phyloP scores from a whole-genome alignment of 2,113 vertebrate genomes.

The Cercopithecus mona region DNA sequence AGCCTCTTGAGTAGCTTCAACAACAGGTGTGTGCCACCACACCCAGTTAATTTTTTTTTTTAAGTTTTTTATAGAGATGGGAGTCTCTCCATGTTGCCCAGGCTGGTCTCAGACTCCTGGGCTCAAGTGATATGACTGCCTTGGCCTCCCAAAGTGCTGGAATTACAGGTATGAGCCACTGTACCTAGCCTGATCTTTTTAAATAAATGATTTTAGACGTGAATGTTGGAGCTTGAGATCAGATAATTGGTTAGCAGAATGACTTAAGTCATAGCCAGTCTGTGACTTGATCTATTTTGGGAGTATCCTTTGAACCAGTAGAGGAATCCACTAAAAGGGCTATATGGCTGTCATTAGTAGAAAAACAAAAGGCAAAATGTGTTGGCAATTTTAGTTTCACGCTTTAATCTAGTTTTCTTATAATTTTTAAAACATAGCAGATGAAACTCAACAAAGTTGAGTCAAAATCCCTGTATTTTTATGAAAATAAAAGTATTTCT shows the following conservation, averaged over 20 bases:
- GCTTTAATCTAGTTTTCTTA: not conserved
- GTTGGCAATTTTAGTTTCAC: not conserved
- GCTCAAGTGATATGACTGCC: no score
- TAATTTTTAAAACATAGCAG: not conserved
- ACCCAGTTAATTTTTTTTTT: no score
- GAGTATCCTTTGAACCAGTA: not conserved
- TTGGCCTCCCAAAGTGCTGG: no score
- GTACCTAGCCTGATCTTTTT: not conserved
- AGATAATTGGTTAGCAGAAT: not conserved
- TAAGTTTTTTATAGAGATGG: no score
- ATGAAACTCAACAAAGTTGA: conserved; percentile 9
- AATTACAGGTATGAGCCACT: no score
- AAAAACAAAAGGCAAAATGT: not conserved
- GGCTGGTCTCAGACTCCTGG: no score
- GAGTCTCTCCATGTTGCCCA: no score
- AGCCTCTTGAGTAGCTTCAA: no score
- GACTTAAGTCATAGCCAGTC: not conserved
- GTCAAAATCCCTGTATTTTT: conserved; percentile 1
- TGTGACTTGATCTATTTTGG: not conserved
- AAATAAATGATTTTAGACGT: conserved; percentile 13
- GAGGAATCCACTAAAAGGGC: not conserved
- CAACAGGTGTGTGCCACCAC: no score
- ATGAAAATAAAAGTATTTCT: conserved; percentile 30
- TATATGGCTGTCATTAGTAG: not conserved
- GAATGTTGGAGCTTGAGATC: not conserved